Evolutionary conservation across 1,140 invertebrate genomes (phyloP).

Genomic region (Magallana gigas): DNA sequence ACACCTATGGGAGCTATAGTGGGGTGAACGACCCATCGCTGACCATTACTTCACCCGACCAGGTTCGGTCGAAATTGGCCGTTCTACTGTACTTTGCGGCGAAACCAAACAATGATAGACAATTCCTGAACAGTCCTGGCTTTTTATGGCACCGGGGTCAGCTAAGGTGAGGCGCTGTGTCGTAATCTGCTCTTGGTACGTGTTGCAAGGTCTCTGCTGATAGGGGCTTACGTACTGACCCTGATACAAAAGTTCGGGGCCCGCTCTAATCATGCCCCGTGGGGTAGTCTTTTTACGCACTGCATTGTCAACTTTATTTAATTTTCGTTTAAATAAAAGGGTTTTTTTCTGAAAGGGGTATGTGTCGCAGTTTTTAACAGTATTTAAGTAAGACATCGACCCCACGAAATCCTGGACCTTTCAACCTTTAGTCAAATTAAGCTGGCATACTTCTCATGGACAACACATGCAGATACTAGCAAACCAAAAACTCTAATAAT

Average conservation of each 20-base stretch:
- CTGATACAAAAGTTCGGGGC: neutral
- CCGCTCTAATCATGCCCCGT: neutral
- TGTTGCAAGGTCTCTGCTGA: neutral
- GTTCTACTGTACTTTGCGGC: neutral
- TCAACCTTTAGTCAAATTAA: no score
- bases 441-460: no score
- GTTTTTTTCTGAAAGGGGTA: no score
- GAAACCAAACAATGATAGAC: neutral
- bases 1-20: neutral
- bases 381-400: neutral
- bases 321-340: no score
- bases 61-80: neutral
- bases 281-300: neutral
- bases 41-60: constrained; percentile 19
- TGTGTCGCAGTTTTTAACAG: no score
- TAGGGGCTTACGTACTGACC: neutral
- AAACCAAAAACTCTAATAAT: no score
- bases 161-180: neutral
- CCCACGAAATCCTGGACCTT: no score
- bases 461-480: no score
- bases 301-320: no score
- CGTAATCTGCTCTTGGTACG: neutral
- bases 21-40: neutral
- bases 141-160: constrained; percentile 11
- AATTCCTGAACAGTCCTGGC: neutral